Conservation (phyloP, 2,888 invertebrate species). For the Chymomyza caudatula region DNA sequence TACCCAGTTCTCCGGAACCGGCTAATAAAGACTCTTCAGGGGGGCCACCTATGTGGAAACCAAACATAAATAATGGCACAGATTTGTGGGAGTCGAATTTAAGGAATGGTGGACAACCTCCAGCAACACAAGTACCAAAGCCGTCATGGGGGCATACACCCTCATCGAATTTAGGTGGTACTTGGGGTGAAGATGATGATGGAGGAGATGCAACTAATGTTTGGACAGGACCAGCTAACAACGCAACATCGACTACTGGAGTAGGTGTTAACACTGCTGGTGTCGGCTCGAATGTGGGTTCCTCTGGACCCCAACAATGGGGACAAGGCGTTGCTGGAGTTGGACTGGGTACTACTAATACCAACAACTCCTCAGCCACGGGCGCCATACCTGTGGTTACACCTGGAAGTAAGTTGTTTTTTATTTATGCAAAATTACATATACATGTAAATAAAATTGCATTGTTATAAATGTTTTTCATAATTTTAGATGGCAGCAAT, state of each 20-base stretch:
- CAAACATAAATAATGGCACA: conserved; percentile 91
- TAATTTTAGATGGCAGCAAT: conserved; percentile 41
- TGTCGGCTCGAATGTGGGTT: conserved; percentile 74
- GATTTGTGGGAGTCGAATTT: conserved; percentile 95
- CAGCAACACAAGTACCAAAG: conserved; percentile 89
- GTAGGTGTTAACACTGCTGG: conserved; percentile 45
- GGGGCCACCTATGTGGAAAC: conserved; percentile 90
- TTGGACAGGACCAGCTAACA: conserved; percentile 88
- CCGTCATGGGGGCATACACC: conserved; percentile 97
- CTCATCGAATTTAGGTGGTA: conserved; percentile 93
- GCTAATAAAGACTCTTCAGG: conserved; percentile 80
- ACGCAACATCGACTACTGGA: conserved; percentile 79
- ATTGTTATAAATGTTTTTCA: conserved; percentile 1
- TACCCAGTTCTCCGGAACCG: conserved; percentile 93
- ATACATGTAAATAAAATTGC: too few relatives aligned
- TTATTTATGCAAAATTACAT: background rate
- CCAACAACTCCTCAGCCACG: conserved; percentile 53
- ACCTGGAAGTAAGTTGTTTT: conserved; percentile 54
- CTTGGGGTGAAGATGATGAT: conserved; percentile 97
- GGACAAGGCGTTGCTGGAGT: conserved; percentile 68
- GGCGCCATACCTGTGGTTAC: conserved; percentile 47
- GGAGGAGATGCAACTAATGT: conserved; percentile 89
- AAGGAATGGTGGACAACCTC: conserved; percentile 91
- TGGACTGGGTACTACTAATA: conserved; percentile 56
- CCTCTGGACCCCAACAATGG: conserved; percentile 71